These are phyloP conservation scores for Trissoscelio sp. DNA, from an alignment of 2,888 invertebrate species.

Conservation along the genomic window DNA sequence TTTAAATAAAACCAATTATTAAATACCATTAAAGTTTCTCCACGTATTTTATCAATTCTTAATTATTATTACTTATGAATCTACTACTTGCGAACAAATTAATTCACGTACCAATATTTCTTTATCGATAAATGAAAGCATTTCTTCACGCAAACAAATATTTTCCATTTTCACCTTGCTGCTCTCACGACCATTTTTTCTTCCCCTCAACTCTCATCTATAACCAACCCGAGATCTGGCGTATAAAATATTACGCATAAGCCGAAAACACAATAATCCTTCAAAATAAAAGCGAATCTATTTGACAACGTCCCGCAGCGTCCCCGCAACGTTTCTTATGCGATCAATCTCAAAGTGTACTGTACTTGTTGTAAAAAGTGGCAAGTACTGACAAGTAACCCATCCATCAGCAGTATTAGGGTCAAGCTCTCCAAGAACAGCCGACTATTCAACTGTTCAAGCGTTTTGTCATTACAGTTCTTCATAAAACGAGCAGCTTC, in stretches of 20 bases:
- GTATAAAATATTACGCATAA: constrained; percentile 15
- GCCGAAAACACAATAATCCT: constrained; percentile 25
- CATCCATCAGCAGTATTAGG: constrained; percentile 61
- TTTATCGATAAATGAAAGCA: constrained; percentile 11
- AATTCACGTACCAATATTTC: background rate
- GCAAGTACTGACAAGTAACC: constrained; percentile 49
- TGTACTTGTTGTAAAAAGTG: constrained; percentile 39
- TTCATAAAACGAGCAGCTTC: constrained; percentile 28
- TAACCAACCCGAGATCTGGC: constrained; percentile 3
- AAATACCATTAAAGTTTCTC: background rate
- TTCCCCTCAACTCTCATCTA: constrained; percentile 14
- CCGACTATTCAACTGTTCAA: constrained; percentile 46
- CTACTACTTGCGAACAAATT: no score
- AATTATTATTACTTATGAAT: no score
- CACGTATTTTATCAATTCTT: background rate
- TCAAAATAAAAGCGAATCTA: constrained; percentile 37
- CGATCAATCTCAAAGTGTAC: constrained; percentile 32
- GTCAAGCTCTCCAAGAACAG: constrained; percentile 55
- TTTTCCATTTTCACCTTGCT: constrained; percentile 31
- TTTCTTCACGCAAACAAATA: constrained; percentile 28
- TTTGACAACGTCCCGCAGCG: constrained; percentile 16
- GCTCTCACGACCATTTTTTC: constrained; percentile 10
- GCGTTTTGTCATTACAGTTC: constrained; percentile 36
- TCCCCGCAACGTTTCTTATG: constrained; percentile 21
- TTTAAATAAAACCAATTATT: constrained; percentile 15